phyloP scores from a whole-genome alignment of 2,113 vertebrate genomes.

The Rhombomys opimus region DNA sequence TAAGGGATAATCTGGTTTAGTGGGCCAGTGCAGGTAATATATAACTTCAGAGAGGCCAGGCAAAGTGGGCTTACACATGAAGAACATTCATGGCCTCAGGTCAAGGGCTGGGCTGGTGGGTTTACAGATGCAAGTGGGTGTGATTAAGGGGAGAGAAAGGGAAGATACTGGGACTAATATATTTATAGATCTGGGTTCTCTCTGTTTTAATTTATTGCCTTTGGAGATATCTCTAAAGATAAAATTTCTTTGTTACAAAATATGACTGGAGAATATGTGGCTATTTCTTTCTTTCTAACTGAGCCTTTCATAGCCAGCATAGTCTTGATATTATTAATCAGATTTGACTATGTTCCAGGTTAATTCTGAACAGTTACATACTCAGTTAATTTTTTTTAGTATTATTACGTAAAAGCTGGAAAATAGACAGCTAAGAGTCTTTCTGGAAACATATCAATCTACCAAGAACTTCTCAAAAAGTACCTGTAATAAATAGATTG shows the following conservation, averaged over 20 bases:
- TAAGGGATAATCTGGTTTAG: background rate
- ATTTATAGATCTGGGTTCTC: background rate
- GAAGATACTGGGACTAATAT: background rate
- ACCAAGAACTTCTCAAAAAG: background rate
- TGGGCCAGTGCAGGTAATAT: background rate
- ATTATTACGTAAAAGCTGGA: background rate
- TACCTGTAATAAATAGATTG: background rate
- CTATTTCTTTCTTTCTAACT: background rate
- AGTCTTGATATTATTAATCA: background rate
- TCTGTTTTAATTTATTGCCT: background rate
- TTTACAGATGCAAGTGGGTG: background rate
- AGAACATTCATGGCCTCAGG: background rate
- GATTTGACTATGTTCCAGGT: background rate
- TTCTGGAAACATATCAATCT: background rate
- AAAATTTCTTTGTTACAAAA: slow-evolving; percentile 8
- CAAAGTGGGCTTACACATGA: background rate
- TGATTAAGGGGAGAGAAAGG: background rate
- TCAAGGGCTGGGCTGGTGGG: background rate
- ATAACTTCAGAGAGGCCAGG: background rate
- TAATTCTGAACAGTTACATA: slow-evolving; percentile 20
- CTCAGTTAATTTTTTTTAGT: background rate
- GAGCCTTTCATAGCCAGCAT: background rate
- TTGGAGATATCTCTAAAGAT: slow-evolving; percentile 21
- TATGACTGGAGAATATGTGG: background rate
- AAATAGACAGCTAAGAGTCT: background rate